Conservation (phyloP, 2,888 invertebrate species). For the Polydrusus cervinus region DNA sequence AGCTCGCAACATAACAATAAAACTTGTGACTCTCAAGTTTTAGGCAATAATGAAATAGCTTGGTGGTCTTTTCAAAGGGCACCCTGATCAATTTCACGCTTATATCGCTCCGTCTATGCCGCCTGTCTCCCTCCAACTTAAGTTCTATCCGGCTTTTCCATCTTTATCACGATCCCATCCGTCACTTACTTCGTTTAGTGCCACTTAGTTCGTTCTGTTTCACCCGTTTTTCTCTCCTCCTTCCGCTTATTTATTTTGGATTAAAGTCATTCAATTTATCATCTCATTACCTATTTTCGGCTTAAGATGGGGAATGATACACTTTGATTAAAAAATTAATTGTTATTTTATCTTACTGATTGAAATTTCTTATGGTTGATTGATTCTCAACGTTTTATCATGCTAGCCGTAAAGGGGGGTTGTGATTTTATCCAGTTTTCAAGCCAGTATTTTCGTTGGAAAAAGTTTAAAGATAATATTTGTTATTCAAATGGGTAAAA, state of each 20-base stretch:
- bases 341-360: slow-evolving; percentile 45
- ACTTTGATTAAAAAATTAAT: slow-evolving; percentile 46
- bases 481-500: no score
- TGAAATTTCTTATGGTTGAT: slow-evolving; percentile 28
- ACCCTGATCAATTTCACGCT: slow-evolving; percentile 71
- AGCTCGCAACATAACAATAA: no score
- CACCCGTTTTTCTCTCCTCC: slow-evolving; percentile 66
- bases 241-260: slow-evolving; percentile 72
- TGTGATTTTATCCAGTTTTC: background rate
- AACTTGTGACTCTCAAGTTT: no score
- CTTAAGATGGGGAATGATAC: slow-evolving; percentile 47
- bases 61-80: slow-evolving; percentile 64
- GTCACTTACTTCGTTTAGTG: slow-evolving; percentile 70
- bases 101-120: slow-evolving; percentile 67
- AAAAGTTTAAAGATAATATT: background rate
- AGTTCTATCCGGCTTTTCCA: slow-evolving; percentile 45
- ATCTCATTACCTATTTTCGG: slow-evolving; percentile 69
- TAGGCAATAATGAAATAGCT: slow-evolving; percentile 60
- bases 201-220: slow-evolving; percentile 70
- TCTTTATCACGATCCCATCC: slow-evolving; percentile 65
- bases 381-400: slow-evolving; percentile 1
- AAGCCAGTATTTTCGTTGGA: background rate
- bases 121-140: slow-evolving; percentile 41
- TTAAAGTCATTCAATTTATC: slow-evolving; percentile 72
- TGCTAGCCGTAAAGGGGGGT: background rate